Percentiles rank a stretch among this genome's conserved stretches.
These are phyloP conservation scores for Casuarius casuarius DNA, from an alignment of 2,113 vertebrate genomes.

Conservation along the genomic window DNA sequence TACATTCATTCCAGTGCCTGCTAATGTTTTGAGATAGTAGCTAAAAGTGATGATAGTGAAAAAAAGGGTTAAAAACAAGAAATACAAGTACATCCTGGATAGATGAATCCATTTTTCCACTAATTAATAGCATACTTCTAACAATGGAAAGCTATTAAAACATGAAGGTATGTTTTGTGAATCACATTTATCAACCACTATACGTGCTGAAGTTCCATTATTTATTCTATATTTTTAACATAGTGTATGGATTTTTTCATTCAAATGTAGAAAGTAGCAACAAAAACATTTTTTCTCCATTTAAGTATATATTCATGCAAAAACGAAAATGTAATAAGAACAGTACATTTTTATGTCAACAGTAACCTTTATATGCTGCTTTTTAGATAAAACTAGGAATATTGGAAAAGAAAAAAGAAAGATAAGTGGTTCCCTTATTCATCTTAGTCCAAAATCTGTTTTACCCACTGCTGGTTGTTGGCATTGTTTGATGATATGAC, in stretches of 20 bases:
- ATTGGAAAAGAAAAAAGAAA: conserved; percentile 61
- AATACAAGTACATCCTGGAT: conserved; percentile 52
- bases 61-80: conserved; percentile 39
- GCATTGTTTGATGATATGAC: conserved; percentile 77
- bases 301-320: conserved; percentile 71
- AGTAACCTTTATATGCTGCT: conserved; percentile 74
- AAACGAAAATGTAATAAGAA: conserved; percentile 72
- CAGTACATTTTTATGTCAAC: conserved; percentile 75
- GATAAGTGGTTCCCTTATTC: conserved; percentile 77
- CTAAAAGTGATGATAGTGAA: not conserved
- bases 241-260: conserved; percentile 70
- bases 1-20: not conserved
- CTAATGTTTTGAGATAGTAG: not conserved
- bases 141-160: conserved; percentile 81
- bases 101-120: conserved; percentile 67
- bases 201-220: conserved; percentile 71
- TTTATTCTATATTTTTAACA: conserved; percentile 72
- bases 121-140: conserved; percentile 76
- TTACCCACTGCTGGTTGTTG: conserved; percentile 75
- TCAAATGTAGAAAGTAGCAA: conserved; percentile 64
- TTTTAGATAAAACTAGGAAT: conserved; percentile 78
- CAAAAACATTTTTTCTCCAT: conserved; percentile 42
- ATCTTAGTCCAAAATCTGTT: conserved; percentile 83
- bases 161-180: conserved; percentile 72
- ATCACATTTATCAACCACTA: conserved; percentile 78